Conservation (phyloP, 1,140 invertebrate genomes). For the Cecropterus lyciades region DNA sequence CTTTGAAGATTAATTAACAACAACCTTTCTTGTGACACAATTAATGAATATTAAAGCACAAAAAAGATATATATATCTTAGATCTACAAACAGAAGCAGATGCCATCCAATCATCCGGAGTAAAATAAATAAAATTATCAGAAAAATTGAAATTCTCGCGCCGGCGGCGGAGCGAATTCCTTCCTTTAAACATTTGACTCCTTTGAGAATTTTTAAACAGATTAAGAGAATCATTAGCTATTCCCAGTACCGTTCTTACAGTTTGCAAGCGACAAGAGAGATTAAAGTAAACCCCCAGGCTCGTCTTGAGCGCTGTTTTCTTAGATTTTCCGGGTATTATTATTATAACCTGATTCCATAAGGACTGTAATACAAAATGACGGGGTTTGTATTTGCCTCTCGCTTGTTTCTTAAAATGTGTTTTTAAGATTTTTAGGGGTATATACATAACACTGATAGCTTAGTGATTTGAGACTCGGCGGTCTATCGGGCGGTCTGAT, state of each 20-base stretch:
- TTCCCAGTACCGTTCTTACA: constrained; percentile 65
- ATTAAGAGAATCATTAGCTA: constrained; percentile 77
- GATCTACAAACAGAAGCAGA: background rate
- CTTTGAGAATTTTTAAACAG: constrained; percentile 74
- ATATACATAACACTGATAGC: too few species aligned
- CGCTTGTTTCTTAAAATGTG: too few species aligned
- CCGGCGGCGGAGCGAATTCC: constrained; percentile 38
- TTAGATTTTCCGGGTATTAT: constrained; percentile 41
- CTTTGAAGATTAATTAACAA: too few species aligned
- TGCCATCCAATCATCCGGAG: constrained; percentile 10
- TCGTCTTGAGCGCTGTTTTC: constrained; percentile 20
- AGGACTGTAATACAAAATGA: background rate
- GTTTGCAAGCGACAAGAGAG: constrained; percentile 65
- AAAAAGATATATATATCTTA: too few species aligned
- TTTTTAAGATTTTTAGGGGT: too few species aligned
- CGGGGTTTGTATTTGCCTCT: background rate
- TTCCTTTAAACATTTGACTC: constrained; percentile 56
- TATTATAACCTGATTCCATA: constrained; percentile 32
- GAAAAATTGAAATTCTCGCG: constrained; percentile 38
- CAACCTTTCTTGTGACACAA: too few species aligned
- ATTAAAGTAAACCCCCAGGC: constrained; percentile 69
- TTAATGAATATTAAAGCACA: too few species aligned
- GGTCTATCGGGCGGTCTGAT: too few species aligned
- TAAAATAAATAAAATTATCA: constrained; percentile 39
- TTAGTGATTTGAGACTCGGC: too few species aligned